phyloP scores from a whole-genome alignment of 2,113 vertebrate genomes.

The Pelvicachromis taeniatus region DNA sequence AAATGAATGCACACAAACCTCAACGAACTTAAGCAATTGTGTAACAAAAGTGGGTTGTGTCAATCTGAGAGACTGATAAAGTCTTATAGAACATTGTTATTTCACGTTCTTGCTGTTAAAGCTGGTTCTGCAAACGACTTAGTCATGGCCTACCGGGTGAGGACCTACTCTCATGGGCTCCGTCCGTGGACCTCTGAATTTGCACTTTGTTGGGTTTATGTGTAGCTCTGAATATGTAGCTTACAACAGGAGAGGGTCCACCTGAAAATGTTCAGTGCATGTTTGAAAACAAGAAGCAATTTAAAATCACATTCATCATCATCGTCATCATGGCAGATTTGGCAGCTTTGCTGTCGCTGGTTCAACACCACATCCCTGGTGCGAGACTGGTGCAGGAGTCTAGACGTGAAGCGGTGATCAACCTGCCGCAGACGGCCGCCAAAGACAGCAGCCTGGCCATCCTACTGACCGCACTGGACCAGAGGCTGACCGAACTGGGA shows the following conservation, averaged over 20 bases:
- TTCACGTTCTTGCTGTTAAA: neutral
- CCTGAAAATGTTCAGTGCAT: neutral
- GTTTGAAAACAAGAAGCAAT: neutral
- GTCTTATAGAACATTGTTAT: neutral
- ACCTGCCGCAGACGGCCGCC: slow-evolving; percentile 77
- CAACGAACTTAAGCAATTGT: neutral
- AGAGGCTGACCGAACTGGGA: slow-evolving; percentile 70
- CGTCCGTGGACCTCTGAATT: no score
- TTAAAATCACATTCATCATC: neutral
- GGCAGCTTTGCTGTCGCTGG: slow-evolving; percentile 67
- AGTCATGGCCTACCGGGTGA: no score
- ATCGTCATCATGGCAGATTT: slow-evolving; percentile 59
- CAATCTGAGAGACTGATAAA: neutral
- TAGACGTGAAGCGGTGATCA: slow-evolving; percentile 75
- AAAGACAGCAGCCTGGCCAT: slow-evolving; percentile 73
- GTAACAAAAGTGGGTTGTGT: neutral
- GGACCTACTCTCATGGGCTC: no score
- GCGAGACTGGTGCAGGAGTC: slow-evolving; percentile 79
- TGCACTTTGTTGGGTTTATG: neutral
- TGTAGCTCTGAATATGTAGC: neutral
- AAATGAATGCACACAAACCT: neutral
- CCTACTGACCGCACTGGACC: slow-evolving; percentile 80
- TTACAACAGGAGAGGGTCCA: neutral
- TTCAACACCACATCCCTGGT: slow-evolving; percentile 69
- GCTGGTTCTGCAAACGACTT: neutral